Conservation (phyloP, 2,113 vertebrate genomes). For the Peromyscus leucopus region DNA sequence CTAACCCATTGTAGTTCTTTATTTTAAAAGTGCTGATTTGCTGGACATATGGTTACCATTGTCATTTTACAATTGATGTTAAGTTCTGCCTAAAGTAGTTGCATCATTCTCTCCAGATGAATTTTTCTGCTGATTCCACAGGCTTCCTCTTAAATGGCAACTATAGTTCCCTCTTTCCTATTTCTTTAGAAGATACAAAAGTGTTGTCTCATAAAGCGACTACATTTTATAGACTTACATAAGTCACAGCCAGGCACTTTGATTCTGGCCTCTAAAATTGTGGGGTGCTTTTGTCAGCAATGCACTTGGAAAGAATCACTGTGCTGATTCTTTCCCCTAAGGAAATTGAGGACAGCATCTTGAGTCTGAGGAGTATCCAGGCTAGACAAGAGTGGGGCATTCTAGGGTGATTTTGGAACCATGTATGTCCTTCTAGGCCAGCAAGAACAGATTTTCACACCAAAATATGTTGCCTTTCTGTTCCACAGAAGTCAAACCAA, state of each 20-base stretch:
- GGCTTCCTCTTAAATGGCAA: slow-evolving; percentile 32
- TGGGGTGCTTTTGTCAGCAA: neutral
- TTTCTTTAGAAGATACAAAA: neutral
- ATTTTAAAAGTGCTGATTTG: neutral
- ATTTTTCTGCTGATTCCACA: neutral
- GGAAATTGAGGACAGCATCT: neutral
- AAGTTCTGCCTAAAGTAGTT: neutral
- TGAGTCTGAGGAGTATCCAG: neutral
- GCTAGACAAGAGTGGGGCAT: neutral
- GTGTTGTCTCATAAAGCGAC: neutral
- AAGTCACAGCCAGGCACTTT: neutral
- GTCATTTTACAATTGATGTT: neutral
- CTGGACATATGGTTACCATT: neutral
- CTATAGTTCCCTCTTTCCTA: neutral
- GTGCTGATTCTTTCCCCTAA: neutral
- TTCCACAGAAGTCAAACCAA: neutral
- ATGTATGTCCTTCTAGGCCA: neutral
- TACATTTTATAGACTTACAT: slow-evolving; percentile 41
- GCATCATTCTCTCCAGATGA: neutral
- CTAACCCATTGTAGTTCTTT: neutral
- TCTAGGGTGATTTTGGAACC: neutral
- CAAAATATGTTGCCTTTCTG: neutral
- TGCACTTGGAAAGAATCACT: neutral
- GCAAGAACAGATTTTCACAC: neutral
- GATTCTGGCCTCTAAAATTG: slow-evolving; percentile 2